These are phyloP conservation scores for Arbacia lixula DNA, from an alignment of 53 echinoderm and acorn worm genomes.

Conservation along the genomic window DNA sequence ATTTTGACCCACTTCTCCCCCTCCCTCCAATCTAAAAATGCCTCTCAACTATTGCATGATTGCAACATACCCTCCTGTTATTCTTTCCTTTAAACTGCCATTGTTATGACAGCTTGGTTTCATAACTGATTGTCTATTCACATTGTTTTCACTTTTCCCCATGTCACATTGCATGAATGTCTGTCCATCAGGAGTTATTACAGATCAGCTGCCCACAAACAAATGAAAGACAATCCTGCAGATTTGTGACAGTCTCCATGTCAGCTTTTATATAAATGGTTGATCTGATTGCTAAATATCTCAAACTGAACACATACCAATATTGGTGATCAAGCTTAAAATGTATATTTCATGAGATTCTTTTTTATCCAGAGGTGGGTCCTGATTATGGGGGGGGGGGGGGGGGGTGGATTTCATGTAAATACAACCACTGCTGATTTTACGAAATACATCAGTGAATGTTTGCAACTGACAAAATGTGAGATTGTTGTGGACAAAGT, in stretches of 20 bases:
- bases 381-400: too few relatives aligned
- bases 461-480: conserved; percentile 16
- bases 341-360: too few relatives aligned
- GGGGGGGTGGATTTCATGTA: conserved; percentile 9
- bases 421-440: conserved; percentile 15
- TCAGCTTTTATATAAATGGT: conserved; percentile 8
- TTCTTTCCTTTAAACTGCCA: conserved; percentile 8
- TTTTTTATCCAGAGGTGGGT: too few relatives aligned
- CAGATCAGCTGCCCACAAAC: conserved; percentile 6
- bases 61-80: conserved; percentile 20
- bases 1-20: too few relatives aligned
- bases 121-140: neutral
- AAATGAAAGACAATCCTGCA: conserved; percentile 8
- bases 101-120: conserved; percentile 11
- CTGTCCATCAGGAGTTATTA: conserved; percentile 7
- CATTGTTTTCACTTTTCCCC: neutral
- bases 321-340: too few relatives aligned
- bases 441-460: conserved; percentile 11
- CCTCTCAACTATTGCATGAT: conserved; percentile 3
- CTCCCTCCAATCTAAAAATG: too few relatives aligned
- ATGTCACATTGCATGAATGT: conserved; percentile 2
- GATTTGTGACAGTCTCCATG: neutral
- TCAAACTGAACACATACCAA: too few relatives aligned
- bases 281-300: conserved; percentile 3
- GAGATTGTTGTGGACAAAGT: conserved; percentile 18